Evolutionary conservation across 2,888 invertebrate species (phyloP).

Genomic region (Philonicus albiceps): DNA sequence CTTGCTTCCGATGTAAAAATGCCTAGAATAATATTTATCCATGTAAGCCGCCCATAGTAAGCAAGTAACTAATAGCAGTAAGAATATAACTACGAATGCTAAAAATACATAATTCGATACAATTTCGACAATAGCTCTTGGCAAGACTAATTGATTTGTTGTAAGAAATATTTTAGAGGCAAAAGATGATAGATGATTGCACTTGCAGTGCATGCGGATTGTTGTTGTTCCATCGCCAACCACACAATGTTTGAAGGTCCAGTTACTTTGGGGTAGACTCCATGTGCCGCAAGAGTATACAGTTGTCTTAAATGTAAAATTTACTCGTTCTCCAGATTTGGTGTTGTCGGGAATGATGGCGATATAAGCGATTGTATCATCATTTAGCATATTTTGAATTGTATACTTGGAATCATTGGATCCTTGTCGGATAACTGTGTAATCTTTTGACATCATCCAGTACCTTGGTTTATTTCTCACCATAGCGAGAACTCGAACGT

Average conservation of each 20-base stretch:
- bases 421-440: not conserved
- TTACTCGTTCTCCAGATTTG: not conserved
- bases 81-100: not conserved
- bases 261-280: not conserved
- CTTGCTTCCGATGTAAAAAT: not conserved
- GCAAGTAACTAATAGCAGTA: not conserved
- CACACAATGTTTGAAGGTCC: constrained; percentile 21
- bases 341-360: not conserved
- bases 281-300: constrained; percentile 38
- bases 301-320: constrained; percentile 28
- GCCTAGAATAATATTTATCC: constrained; percentile 14
- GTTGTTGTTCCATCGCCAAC: constrained; percentile 23
- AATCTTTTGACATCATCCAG: constrained; percentile 44
- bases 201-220: constrained; percentile 43
- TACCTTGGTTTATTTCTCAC: constrained; percentile 49
- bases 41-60: constrained; percentile 21
- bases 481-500: constrained; percentile 48
- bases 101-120: not conserved
- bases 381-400: not conserved
- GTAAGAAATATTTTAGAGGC: constrained; percentile 9
- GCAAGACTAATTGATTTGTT: constrained; percentile 26
- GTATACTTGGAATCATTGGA: not conserved
- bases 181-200: constrained; percentile 42
- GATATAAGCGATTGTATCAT: not conserved
- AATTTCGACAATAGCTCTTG: not conserved